Conservation (phyloP, 2,888 invertebrate species). For the Mycalesis mineus region DNA sequence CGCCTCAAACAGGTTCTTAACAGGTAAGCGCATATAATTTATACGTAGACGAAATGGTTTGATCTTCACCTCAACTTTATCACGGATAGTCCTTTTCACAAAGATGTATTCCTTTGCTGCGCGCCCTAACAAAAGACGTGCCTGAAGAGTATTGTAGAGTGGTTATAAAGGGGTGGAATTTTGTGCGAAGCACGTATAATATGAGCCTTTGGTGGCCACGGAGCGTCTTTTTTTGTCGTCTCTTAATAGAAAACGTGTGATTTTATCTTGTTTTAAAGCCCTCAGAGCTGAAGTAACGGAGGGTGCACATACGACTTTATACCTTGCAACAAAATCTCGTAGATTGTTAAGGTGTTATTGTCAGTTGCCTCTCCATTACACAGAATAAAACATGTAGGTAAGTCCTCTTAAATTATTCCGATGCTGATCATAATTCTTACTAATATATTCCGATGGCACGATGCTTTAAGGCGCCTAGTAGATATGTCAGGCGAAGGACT, state of each 20-base stretch:
- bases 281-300: neutral
- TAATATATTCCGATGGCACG: too few species aligned
- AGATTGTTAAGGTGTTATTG: too few species aligned
- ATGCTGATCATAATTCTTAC: too few species aligned
- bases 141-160: slow-evolving; percentile 26
- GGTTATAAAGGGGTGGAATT: slow-evolving; percentile 24
- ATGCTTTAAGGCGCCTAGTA: too few species aligned
- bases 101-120: slow-evolving; percentile 62
- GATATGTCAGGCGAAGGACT: too few species aligned
- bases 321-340: too few species aligned
- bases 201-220: slow-evolving; percentile 2
- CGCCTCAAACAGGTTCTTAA: slow-evolving; percentile 62
- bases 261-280: slow-evolving; percentile 21
- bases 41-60: slow-evolving; percentile 64
- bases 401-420: too few species aligned
- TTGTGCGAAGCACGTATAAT: slow-evolving; percentile 17
- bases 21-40: slow-evolving; percentile 71
- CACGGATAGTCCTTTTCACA: slow-evolving; percentile 54
- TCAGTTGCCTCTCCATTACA: too few species aligned
- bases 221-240: slow-evolving; percentile 12
- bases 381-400: too few species aligned
- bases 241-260: slow-evolving; percentile 19
- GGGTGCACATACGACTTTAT: too few species aligned
- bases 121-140: slow-evolving; percentile 27
- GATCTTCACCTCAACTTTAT: slow-evolving; percentile 51